These are phyloP conservation scores for Lethrus apterus DNA, from an alignment of 1,140 invertebrate genomes.

Conservation along the genomic window DNA sequence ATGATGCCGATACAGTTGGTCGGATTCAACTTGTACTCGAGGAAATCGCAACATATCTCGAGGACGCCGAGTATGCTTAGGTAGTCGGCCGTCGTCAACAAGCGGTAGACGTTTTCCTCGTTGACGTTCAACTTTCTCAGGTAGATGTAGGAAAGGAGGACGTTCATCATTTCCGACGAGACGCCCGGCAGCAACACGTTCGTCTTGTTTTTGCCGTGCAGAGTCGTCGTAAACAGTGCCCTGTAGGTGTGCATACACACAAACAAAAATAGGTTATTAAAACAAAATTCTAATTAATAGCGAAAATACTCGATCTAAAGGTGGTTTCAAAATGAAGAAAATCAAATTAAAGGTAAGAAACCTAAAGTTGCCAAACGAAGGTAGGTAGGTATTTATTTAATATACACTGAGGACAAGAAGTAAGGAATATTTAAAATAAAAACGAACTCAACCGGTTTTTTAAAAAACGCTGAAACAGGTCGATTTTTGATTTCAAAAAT, in stretches of 20 bases:
- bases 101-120: slow-evolving; percentile 66
- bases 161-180: slow-evolving; percentile 62
- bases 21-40: slow-evolving; percentile 55
- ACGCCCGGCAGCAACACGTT: slow-evolving; percentile 69
- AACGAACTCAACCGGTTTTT: no score
- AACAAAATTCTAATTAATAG: no score
- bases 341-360: no score
- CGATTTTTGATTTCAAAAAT: no score
- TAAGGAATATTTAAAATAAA: no score
- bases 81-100: slow-evolving; percentile 71
- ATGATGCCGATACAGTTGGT: slow-evolving; percentile 77
- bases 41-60: slow-evolving; percentile 68
- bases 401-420: background rate
- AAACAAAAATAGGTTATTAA: no score
- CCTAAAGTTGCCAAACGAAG: no score
- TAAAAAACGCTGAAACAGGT: no score
- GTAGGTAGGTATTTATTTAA: background rate
- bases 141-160: slow-evolving; percentile 77
- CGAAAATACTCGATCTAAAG: no score
- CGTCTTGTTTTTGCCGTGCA: slow-evolving; percentile 57
- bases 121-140: slow-evolving; percentile 61
- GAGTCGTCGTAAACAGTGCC: slow-evolving; percentile 74
- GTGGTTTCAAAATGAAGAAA: no score
- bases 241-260: slow-evolving; percentile 66
- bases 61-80: slow-evolving; percentile 70